A percentile compares a stretch with the other conserved stretches of the same genome.
Evolutionary conservation across 2,113 vertebrate genomes (phyloP).

Genomic region (Phoenicopterus ruber): DNA sequence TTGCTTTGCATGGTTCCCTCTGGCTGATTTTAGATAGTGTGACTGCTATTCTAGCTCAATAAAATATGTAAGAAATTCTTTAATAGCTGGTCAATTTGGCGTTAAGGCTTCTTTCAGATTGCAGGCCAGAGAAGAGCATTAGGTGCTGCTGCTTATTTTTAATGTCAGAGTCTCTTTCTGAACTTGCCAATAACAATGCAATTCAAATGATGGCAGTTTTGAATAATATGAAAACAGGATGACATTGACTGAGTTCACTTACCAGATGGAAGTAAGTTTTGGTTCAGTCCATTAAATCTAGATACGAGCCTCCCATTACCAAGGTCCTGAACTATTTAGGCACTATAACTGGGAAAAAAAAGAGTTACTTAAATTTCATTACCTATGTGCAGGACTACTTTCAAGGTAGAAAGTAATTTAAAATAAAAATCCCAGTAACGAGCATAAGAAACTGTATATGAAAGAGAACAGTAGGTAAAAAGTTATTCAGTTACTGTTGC

Average conservation of each 20-base stretch:
- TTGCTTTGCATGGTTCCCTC: neutral
- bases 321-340: neutral
- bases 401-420: neutral
- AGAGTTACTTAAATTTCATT: neutral
- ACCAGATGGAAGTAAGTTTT: neutral
- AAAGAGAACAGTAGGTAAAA: neutral
- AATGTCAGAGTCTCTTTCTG: neutral
- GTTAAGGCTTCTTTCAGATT: neutral
- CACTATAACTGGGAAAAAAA: neutral
- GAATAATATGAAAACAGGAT: neutral
- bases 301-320: neutral
- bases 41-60: neutral
- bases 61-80: neutral
- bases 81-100: neutral
- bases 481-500: neutral
- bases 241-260: neutral
- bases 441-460: neutral
- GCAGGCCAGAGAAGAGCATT: neutral
- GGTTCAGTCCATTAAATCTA: neutral
- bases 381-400: neutral
- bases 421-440: neutral
- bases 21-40: neutral
- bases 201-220: neutral
- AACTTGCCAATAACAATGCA: neutral
- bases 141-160: neutral